Evolutionary conservation across 2,888 invertebrate species (phyloP).

Genomic region (Busseola fusca): DNA sequence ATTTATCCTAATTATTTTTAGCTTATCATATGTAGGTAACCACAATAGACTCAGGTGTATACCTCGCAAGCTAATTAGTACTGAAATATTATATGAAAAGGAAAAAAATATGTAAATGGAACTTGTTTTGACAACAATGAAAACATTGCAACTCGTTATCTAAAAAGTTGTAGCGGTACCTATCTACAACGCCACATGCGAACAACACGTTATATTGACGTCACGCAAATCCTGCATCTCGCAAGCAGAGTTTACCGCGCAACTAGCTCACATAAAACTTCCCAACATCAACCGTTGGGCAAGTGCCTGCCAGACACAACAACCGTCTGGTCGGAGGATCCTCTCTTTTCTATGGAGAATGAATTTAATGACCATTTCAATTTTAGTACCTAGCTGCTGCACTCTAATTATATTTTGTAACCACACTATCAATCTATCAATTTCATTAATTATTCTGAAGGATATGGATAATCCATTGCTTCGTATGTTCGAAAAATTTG

Average conservation of each 20-base stretch:
- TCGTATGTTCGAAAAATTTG: not conserved
- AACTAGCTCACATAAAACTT: too few species aligned
- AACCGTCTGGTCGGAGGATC: too few species aligned
- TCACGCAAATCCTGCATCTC: too few species aligned
- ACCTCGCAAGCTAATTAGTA: slow-evolving; percentile 14
- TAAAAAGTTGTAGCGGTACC: too few species aligned
- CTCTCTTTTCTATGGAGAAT: too few species aligned
- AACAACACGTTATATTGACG: too few species aligned
- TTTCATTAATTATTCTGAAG: not conserved
- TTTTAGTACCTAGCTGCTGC: not conserved
- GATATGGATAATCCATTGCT: not conserved
- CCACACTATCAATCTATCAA: not conserved
- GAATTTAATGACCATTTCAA: not conserved
- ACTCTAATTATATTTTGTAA: not conserved
- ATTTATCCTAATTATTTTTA: slow-evolving; percentile 41
- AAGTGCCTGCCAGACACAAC: too few species aligned
- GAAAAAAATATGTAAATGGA: slow-evolving; percentile 11
- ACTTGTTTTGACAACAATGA: slow-evolving; percentile 33
- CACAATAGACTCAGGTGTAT: slow-evolving; percentile 2
- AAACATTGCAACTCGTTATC: too few species aligned
- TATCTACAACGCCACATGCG: too few species aligned
- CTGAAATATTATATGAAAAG: slow-evolving; percentile 15
- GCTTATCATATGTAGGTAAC: slow-evolving; percentile 11
- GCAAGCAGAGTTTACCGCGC: too few species aligned
- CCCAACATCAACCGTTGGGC: too few species aligned